phyloP scores from a whole-genome alignment of 2,113 vertebrate genomes.

The Mobula birostris region DNA sequence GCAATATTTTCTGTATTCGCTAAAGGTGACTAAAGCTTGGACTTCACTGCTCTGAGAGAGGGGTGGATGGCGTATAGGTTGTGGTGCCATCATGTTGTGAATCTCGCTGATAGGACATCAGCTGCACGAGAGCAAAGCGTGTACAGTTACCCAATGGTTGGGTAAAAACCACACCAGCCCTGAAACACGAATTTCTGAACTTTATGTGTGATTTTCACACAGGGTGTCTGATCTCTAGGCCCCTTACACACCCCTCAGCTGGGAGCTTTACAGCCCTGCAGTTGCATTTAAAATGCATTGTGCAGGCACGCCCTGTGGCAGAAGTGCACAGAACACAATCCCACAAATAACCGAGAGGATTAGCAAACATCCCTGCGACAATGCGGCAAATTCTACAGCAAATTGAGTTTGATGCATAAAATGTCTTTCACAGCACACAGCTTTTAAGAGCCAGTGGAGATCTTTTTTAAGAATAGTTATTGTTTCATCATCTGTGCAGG shows the following conservation, averaged over 20 bases:
- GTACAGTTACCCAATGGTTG: no score
- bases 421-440: neutral
- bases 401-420: neutral
- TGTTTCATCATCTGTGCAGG: neutral
- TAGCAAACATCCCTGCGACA: neutral
- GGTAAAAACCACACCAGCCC: no score
- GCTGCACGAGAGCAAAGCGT: no score
- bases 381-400: neutral
- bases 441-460: neutral
- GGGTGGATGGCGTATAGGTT: no score
- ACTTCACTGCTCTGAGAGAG: no score
- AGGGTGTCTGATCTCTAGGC: neutral
- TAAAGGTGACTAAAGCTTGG: no score
- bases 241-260: neutral
- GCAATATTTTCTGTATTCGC: no score
- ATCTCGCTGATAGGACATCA: no score
- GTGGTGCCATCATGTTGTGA: no score
- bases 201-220: no score
- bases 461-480: neutral
- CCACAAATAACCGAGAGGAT: neutral
- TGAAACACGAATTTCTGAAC: no score
- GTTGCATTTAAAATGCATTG: neutral
- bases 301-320: neutral
- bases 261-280: neutral
- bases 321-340: neutral